These are phyloP conservation scores for Oenanthe melanoleuca DNA, from an alignment of 2,113 vertebrate genomes.

Conservation along the genomic window DNA sequence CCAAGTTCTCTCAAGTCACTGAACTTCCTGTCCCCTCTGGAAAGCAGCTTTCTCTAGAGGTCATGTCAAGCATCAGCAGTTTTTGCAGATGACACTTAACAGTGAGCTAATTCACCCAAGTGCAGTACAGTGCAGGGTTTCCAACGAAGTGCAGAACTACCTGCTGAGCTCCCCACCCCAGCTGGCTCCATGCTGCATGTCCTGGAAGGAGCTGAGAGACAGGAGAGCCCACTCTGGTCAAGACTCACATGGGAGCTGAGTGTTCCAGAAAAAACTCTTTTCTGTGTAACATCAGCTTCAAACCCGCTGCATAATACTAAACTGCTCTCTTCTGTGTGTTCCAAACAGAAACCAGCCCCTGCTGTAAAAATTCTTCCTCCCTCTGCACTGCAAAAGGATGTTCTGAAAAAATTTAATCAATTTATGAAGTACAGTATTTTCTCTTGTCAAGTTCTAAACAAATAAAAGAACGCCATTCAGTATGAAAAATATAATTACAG, in stretches of 20 bases:
- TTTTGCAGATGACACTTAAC: background rate
- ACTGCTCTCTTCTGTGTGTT: background rate
- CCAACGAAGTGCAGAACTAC: background rate
- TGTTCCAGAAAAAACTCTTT: background rate
- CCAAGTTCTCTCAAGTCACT: background rate
- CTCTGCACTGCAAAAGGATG: background rate
- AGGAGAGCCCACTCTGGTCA: background rate
- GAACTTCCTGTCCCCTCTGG: background rate
- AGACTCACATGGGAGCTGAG: background rate
- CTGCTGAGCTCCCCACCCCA: background rate
- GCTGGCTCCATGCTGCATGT: background rate
- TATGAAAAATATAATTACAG: background rate
- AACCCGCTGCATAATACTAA: background rate
- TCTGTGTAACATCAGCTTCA: background rate
- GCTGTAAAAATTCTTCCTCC: background rate
- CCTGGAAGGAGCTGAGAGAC: background rate
- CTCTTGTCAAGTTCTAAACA: background rate
- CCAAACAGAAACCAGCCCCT: background rate
- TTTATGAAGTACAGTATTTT: background rate
- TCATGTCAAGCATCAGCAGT: background rate
- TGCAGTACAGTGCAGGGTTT: background rate
- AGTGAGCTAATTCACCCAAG: background rate
- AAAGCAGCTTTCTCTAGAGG: slow-evolving; percentile 9
- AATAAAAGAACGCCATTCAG: background rate
- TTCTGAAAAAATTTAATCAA: background rate